Evolutionary conservation across 2,113 vertebrate species (phyloP), one percentile per base, ranked within the genome.

Genomic region (Lucifuga dentata): DNA sequence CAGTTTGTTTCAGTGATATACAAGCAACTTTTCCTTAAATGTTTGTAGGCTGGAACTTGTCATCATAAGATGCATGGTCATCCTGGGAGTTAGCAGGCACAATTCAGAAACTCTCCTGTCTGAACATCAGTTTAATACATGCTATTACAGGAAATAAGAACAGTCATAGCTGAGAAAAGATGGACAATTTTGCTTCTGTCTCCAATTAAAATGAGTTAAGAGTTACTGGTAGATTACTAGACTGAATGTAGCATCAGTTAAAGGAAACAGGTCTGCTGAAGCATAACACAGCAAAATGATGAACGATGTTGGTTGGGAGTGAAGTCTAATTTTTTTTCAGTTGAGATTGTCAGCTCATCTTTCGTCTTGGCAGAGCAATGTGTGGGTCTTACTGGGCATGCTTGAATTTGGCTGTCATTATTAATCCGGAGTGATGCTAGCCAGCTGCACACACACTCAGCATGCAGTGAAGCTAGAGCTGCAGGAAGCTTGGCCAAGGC

Each of bases 381-480:
- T 43, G 36, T 36, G 55, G 41, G 51, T 77, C 69, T 51, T 5
- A 21, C 50, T 61, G 48, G 48, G 29, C 59, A 26, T 38, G 16
- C 19, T 51, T 78, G 45, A 43, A 33, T 44, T 24, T 8, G 7
- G 44, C 78, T 86, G 82, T 76, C 73, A 52, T 6, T 38, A 45
- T 46, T 84, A 64, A 88, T 86, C 73, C 7, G 5, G n/a, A 40
- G 57, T 61, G 80, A 81, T 74, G 50, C 56, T 68, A 39, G 68
- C 58, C 79, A 78, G 80, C 74, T 87, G 78, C 67, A 80, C 58
- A 82, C 44, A 62, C 59, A 43, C 72, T 50, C 66, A 66, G 80
- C 68, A 9, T 63, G 77, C 16, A 75, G 68, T 38, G 66, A 60
- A 63, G 53, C 57, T 15, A 60, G 16, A 41, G 66, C 83, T 56